phyloP scores from a whole-genome alignment of 2,797 vertebrate genomes.

The Rallus crepitans region DNA sequence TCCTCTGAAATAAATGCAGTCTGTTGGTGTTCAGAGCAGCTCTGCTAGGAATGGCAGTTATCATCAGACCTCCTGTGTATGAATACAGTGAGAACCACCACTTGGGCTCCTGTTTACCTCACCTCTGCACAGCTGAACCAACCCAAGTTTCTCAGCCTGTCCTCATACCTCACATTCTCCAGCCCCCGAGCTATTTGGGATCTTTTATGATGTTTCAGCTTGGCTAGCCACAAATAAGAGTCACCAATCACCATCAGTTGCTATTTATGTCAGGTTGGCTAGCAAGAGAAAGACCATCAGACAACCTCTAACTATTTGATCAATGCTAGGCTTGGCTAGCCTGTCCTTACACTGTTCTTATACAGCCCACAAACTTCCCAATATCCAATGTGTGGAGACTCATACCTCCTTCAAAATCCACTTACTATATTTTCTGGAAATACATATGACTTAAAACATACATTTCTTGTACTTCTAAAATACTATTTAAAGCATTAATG shows the following conservation, averaged over 20 bases:
- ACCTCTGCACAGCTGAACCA: background rate
- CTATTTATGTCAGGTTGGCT: background rate
- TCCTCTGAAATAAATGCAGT: background rate
- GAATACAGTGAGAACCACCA: background rate
- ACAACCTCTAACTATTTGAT: background rate
- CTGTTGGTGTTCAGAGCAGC: background rate
- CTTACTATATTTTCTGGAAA: slow-evolving; percentile 10
- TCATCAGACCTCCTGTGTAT: background rate
- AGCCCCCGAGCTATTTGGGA: fast-evolving
- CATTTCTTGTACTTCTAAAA: background rate
- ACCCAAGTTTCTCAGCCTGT: background rate
- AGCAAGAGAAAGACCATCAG: background rate
- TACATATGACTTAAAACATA: background rate
- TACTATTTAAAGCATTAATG: background rate
- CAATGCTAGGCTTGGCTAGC: background rate
- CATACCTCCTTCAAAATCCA: background rate
- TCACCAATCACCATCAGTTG: fast-evolving
- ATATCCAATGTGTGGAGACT: background rate
- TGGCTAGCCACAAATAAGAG: background rate
- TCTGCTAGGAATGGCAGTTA: background rate
- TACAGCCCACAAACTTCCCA: background rate
- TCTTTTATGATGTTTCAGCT: background rate
- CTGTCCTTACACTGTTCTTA: background rate
- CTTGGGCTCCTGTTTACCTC: background rate
- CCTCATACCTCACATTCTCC: background rate